A percentile compares a stretch with the other conserved stretches of the same genome.
phyloP scores from a whole-genome alignment of 2,113 vertebrate species.

The Sebastes fasciatus region DNA sequence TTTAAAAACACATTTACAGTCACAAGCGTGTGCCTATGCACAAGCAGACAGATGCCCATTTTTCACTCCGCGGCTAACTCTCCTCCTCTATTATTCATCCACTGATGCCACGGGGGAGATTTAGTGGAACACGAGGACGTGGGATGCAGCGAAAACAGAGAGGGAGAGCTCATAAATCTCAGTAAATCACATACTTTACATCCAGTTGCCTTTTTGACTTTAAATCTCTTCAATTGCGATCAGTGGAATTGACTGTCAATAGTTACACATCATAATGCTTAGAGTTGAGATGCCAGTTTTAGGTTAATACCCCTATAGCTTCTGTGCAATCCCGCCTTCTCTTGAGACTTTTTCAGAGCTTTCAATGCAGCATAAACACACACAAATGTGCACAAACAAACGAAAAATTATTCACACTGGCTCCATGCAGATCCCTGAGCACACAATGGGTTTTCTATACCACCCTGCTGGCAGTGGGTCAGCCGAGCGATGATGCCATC shows the following conservation, averaged over 20 bases:
- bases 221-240: slow-evolving; percentile 26
- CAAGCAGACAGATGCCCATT: slow-evolving; percentile 53
- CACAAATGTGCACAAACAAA: slow-evolving; percentile 9
- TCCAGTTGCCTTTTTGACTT: slow-evolving; percentile 11
- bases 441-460: slow-evolving; percentile 58
- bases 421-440: neutral
- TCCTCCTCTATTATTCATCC: slow-evolving; percentile 69
- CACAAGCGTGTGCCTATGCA: slow-evolving; percentile 16
- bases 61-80: slow-evolving; percentile 46
- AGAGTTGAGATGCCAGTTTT: slow-evolving; percentile 24
- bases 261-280: slow-evolving; percentile 13
- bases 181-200: slow-evolving; percentile 46
- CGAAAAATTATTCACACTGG: neutral
- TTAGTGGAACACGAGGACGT: slow-evolving; percentile 44
- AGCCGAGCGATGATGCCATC: slow-evolving; percentile 33
- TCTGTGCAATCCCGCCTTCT: slow-evolving; percentile 43
- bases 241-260: slow-evolving; percentile 28
- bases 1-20: slow-evolving; percentile 19
- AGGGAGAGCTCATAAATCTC: slow-evolving; percentile 49
- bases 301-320: slow-evolving; percentile 44
- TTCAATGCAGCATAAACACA: slow-evolving; percentile 23
- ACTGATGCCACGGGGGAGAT: slow-evolving; percentile 44
- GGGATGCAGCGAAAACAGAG: slow-evolving; percentile 37
- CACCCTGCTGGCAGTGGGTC: slow-evolving; percentile 21
- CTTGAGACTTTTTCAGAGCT: slow-evolving; percentile 37